phyloP scores from a whole-genome alignment of 2,888 invertebrate species.

The Campaea margaritaria region DNA sequence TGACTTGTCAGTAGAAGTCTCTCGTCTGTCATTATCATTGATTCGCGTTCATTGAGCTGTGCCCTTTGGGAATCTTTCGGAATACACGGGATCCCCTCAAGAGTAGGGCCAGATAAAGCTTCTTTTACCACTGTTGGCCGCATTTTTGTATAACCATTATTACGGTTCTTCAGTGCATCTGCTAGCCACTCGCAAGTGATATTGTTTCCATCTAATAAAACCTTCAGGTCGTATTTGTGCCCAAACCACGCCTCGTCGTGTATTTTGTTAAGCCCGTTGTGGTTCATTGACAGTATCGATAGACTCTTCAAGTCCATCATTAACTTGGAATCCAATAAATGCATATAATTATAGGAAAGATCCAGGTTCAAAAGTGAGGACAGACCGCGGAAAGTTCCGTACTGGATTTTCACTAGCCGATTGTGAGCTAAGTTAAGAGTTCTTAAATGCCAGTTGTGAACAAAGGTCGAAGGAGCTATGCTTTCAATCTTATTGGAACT shows the following conservation, averaged over 20 bases:
- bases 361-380: constrained; percentile 54
- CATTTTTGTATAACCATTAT: constrained; percentile 71
- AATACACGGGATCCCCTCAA: constrained; percentile 72
- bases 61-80: constrained; percentile 39
- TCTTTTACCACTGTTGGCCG: constrained; percentile 54
- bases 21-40: constrained; percentile 57
- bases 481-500: constrained; percentile 60
- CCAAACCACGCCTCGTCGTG: constrained; percentile 67
- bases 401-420: constrained; percentile 56
- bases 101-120: constrained; percentile 47
- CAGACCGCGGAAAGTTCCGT: constrained; percentile 68
- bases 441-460: constrained; percentile 53
- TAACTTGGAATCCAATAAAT: constrained; percentile 63
- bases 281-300: constrained; percentile 57
- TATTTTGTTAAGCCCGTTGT: constrained; percentile 60
- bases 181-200: constrained; percentile 72
- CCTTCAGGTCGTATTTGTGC: constrained; percentile 58
- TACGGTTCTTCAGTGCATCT: constrained; percentile 61
- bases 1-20: constrained; percentile 66
- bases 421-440: constrained; percentile 67
- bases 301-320: constrained; percentile 68
- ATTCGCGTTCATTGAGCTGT: not conserved
- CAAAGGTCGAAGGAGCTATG: constrained; percentile 67
- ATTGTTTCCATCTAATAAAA: constrained; percentile 70
- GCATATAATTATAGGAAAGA: constrained; percentile 61